Base-by-base conservation (phyloP, 2,888 invertebrate genomes). In the Parelbella ahira region DNA sequence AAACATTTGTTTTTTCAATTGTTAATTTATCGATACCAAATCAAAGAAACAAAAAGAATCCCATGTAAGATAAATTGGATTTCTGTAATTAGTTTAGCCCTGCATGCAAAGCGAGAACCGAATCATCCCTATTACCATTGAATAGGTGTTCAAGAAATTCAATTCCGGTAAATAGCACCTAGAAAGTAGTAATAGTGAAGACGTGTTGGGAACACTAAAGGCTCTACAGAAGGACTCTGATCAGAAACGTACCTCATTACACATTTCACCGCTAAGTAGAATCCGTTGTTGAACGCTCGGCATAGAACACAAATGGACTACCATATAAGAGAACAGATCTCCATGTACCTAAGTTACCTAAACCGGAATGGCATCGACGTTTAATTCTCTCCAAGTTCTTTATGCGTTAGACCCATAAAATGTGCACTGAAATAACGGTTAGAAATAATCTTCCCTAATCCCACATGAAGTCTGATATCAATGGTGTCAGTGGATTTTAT, bases 191-290 rank as follows among this genome's bases (percentile, higher is more conserved):
- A 52, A 54, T 53, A 54, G 51, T 54, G 39, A 45, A 61, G 47
- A 53, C 57, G 46, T 58, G 62, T 52, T 56, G 54, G 47, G 50
- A 47, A 50, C 52, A 53, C 51, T 51, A 66, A 59, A 56, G 44
- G 63, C 21, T 19, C 25, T 47, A 47, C 46, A 54, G 56, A 56
- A 61, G 66, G 56, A 56, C 60, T 54, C 54, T 51, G 61, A 58
- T 55, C 53, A 59, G 70, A 49, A 49, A 53, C 48, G 49, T 47
- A 67, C 49, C 56, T 60, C 68, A 76, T 70, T 62, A 76, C 76
- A 81, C 71, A 76, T 71, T 67, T 79, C 74, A 79, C 67, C 66
- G 70, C 75, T 86, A 84, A 86, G 84, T 86, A 86, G 79, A 81
- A 78, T 82, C 53, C 68, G 66, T 62, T 86, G 81, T 82, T 51